These are phyloP conservation scores for Leptodactylus fuscus DNA, from an alignment of 2,113 vertebrate species.

Conservation along the genomic window DNA sequence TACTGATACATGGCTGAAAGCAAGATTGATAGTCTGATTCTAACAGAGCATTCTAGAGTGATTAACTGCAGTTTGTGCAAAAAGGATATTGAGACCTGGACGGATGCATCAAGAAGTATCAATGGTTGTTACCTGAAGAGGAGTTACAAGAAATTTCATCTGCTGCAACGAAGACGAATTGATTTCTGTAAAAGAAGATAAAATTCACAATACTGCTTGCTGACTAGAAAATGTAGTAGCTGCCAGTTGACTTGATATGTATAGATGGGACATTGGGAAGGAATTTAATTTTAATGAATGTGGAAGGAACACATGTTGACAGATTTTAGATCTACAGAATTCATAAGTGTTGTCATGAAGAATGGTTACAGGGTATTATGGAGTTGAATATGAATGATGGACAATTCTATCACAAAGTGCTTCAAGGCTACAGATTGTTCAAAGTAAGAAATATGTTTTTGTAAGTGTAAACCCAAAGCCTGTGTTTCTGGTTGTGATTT, in stretches of 20 bases:
- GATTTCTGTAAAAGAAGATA: conserved; percentile 98
- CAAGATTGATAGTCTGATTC: conserved; percentile 65
- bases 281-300: conserved; percentile 79
- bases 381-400: conserved; percentile 70
- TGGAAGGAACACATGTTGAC: conserved; percentile 73
- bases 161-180: conserved; percentile 97
- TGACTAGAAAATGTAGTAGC: conserved; percentile 84
- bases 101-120: conserved; percentile 89
- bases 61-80: conserved; percentile 79
- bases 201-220: conserved; percentile 95
- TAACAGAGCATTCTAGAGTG: conserved; percentile 71
- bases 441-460: conserved; percentile 33
- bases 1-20: conserved; percentile 65
- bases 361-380: conserved; percentile 68
- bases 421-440: conserved; percentile 37
- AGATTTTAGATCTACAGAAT: conserved; percentile 67
- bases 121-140: conserved; percentile 95
- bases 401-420: conserved; percentile 67
- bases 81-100: conserved; percentile 84
- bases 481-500: conserved; percentile 32
- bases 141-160: conserved; percentile 98
- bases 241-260: conserved; percentile 81
- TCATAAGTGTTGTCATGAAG: conserved; percentile 65
- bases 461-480: conserved; percentile 26
- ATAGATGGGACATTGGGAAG: conserved; percentile 75